Percentiles rank a stretch among this genome's conserved stretches.
Conservation (phyloP, 1,140 invertebrate genomes). For the silkworm (Bombyx mori) region DNA sequence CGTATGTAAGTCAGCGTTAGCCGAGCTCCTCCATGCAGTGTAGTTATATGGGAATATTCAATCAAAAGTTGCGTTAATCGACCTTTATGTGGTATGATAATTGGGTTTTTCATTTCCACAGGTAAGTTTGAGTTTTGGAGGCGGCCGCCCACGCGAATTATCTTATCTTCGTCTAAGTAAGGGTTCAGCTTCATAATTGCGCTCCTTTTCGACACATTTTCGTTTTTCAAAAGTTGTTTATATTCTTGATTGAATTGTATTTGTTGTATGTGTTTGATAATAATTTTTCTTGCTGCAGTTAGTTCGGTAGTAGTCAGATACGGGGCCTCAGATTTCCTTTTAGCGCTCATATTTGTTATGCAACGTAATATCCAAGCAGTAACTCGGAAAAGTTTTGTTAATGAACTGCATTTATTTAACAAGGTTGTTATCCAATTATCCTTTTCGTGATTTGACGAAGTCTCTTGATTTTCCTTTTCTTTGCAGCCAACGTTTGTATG, state of each 20-base stretch:
- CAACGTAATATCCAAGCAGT: too few relatives aligned
- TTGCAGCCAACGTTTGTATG: background rate
- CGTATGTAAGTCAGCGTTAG: slow-evolving; percentile 9
- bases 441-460: slow-evolving; percentile 7
- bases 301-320: slow-evolving; percentile 12
- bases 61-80: slow-evolving; percentile 7
- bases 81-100: slow-evolving; percentile 19
- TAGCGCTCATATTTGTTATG: slow-evolving; percentile 10
- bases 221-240: slow-evolving; percentile 11
- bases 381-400: too few relatives aligned
- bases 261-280: slow-evolving; percentile 13
- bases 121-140: slow-evolving; percentile 24
- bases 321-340: slow-evolving; percentile 1
- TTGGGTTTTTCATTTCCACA: slow-evolving; percentile 23
- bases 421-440: slow-evolving; percentile 7
- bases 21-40: slow-evolving; percentile 8
- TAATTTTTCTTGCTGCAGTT: slow-evolving; percentile 6
- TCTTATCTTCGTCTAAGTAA: slow-evolving; percentile 25
- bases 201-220: slow-evolving; percentile 18
- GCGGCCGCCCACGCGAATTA: slow-evolving; percentile 35
- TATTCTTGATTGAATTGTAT: slow-evolving; percentile 14
- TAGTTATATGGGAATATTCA: slow-evolving; percentile 6
- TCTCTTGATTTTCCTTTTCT: slow-evolving; percentile 6
- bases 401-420: slow-evolving; percentile 4
- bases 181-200: slow-evolving; percentile 21